A percentile compares a stretch with the other conserved stretches of the same genome.
phyloP scores from a whole-genome alignment of 2,113 vertebrate species.

The Aegithalos caudatus region DNA sequence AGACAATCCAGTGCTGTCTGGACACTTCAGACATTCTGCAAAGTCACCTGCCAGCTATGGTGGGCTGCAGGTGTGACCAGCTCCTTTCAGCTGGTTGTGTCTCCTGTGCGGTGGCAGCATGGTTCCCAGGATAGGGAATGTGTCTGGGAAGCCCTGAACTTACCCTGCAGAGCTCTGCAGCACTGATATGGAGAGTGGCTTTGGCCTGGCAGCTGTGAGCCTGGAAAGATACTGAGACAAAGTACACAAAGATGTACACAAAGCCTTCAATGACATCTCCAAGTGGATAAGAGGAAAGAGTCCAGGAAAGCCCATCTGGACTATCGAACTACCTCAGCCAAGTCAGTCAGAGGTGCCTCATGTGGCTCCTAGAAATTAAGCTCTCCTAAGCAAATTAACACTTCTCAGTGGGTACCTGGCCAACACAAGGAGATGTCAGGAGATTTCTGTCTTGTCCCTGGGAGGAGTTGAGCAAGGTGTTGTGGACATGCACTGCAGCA shows the following conservation, averaged over 20 bases:
- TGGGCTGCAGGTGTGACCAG: background rate
- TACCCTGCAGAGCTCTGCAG: background rate
- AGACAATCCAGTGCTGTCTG: background rate
- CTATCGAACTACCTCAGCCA: background rate
- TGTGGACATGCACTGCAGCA: background rate
- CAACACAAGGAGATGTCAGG: accelerated
- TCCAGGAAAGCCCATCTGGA: background rate
- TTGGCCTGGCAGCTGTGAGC: background rate
- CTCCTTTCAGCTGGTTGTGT: background rate
- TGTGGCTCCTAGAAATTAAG: background rate
- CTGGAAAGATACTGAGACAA: background rate
- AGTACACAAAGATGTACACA: background rate
- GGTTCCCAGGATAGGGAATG: accelerated
- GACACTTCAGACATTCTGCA: background rate
- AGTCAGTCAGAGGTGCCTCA: background rate
- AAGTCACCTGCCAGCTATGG: background rate
- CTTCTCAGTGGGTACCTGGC: background rate
- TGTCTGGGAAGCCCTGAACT: background rate
- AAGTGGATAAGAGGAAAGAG: background rate
- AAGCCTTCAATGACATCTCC: background rate
- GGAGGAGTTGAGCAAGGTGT: background rate
- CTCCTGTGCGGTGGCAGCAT: background rate
- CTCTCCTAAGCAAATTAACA: background rate
- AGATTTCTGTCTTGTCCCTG: background rate
- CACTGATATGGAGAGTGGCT: background rate